These are phyloP conservation scores for Poeciliopsis retropinna DNA, from an alignment of 2,113 vertebrate species.

Conservation along the genomic window DNA sequence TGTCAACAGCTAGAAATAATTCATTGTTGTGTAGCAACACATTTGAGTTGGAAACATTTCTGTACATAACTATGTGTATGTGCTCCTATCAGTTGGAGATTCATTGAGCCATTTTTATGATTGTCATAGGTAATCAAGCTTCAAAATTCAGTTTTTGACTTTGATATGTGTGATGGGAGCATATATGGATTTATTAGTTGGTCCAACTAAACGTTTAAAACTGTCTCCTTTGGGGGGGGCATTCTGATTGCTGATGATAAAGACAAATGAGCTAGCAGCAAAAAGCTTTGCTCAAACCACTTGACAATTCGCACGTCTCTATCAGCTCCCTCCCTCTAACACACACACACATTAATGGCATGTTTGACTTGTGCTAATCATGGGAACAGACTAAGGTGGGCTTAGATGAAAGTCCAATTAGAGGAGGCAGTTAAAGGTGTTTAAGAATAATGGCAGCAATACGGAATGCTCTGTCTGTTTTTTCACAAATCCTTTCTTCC, in stretches of 20 bases:
- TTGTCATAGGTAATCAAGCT: conserved; percentile 2
- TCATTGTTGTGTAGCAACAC: conserved; percentile 32
- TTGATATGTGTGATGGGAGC: not conserved
- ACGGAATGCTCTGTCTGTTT: conserved; percentile 43
- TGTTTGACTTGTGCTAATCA: conserved; percentile 55
- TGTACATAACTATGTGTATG: conserved; percentile 22
- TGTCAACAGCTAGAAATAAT: conserved; percentile 59
- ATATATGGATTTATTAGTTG: conserved; percentile 12
- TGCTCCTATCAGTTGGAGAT: not conserved
- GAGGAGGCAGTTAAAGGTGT: conserved; percentile 54
- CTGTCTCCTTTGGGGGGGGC: conserved; percentile 55
- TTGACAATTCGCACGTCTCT: conserved; percentile 53
- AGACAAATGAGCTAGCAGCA: conserved; percentile 74
- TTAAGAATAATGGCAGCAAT: conserved; percentile 50
- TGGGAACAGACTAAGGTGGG: conserved; percentile 54
- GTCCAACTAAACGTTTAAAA: conserved; percentile 60
- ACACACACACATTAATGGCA: conserved; percentile 28
- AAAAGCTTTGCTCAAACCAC: conserved; percentile 61
- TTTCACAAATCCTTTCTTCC: conserved; percentile 16
- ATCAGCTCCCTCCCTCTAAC: conserved; percentile 23
- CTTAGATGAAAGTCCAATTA: conserved; percentile 65
- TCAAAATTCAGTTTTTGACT: conserved; percentile 20
- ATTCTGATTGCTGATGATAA: conserved; percentile 65
- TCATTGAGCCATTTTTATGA: conserved; percentile 15
- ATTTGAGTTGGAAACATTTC: conserved; percentile 38